Percentiles rank a stretch among this genome's conserved stretches.
Evolutionary conservation across 2,888 invertebrate genomes (phyloP).

Genomic region (Catocala sponsa): DNA sequence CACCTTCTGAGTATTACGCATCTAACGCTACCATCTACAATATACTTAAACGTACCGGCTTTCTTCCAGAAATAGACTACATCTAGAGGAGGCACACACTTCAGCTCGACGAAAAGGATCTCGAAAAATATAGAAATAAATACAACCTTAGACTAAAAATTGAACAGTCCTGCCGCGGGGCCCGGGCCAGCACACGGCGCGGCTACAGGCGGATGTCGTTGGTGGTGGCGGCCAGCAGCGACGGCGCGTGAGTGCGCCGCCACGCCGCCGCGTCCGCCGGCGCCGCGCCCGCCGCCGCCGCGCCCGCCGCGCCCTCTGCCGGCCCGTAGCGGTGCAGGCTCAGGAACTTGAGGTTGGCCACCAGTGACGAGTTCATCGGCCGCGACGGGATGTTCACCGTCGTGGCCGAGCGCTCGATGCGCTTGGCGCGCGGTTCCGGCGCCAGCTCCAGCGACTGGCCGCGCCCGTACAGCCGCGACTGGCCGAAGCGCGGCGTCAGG

Average conservation of each 20-base stretch:
- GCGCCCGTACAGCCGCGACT: slow-evolving; percentile 77
- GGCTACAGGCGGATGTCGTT: slow-evolving; percentile 75
- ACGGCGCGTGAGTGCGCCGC: slow-evolving; percentile 51
- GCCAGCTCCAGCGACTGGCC: slow-evolving; percentile 81
- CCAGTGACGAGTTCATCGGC: slow-evolving; percentile 77
- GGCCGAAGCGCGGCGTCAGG: slow-evolving; percentile 81
- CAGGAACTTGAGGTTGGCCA: slow-evolving; percentile 80
- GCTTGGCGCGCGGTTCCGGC: slow-evolving; percentile 63
- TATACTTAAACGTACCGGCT: slow-evolving; percentile 65
- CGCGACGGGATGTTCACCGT: slow-evolving; percentile 75
- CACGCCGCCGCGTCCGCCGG: slow-evolving; percentile 40
- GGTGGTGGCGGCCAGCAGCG: slow-evolving; percentile 69
- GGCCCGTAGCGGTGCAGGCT: slow-evolving; percentile 83
- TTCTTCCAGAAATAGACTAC: slow-evolving; percentile 64
- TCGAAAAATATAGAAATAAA: slow-evolving; percentile 79
- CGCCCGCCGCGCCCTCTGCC: slow-evolving; percentile 62
- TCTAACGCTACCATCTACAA: slow-evolving; percentile 55
- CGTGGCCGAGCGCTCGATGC: slow-evolving; percentile 81
- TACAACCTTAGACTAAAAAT: slow-evolving; percentile 62
- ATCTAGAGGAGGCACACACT: slow-evolving; percentile 78
- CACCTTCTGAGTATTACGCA: slow-evolving; percentile 84
- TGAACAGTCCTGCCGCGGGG: slow-evolving; percentile 25
- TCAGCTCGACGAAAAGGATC: slow-evolving; percentile 78
- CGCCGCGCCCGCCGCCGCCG: slow-evolving; percentile 37
- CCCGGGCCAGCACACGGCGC: slow-evolving; percentile 6